Evolutionary conservation across 1,140 invertebrate genomes (phyloP), one percentile per base, ranked within the genome.

Genomic region (Halesus radiatus): DNA sequence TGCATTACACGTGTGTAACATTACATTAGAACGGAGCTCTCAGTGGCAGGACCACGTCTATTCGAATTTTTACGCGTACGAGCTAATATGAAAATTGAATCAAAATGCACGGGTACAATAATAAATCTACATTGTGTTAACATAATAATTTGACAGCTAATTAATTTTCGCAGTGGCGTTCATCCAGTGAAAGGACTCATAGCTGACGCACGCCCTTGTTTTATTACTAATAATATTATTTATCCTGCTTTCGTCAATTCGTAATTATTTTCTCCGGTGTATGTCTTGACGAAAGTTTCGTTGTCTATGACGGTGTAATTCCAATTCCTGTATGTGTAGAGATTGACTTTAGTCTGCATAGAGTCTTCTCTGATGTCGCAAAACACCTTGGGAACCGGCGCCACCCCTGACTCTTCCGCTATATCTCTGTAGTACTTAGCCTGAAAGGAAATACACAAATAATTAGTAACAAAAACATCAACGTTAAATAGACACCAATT

Each of bases 281-380:
- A 70, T 2, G 64, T 84, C 58, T 85, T 85, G 4, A 84, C 82
- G 78, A 88, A 89, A 0, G 84, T 88, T 45, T 88, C 81, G 53
- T 85, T 83, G 58, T 90, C 88, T 7, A 89, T 81, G 0, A 90
- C 84, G 13, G 80, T 86, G 75, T 89, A 90, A 0, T 82, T 80
- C 72, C 88, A 89, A 45, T 88, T 85, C 70, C 89, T 86, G 78
- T 87, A 90, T 0, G 86, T 88, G 80, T 88, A 88, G 0, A 90
- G 82, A 70, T 88, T 87, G 15, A 86, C 85, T 79, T 88, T 90
- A 0, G 85, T 85, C 22, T 85, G 68, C 1, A 84, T 87, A 54
- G 89, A 87, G 1, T 56, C 22, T 0, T 75, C 50, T 1, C 87
- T 85, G 5, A 90, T 89, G 68, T 87, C 88, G 76, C 85, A 87